Evolutionary conservation across 2,888 invertebrate species (phyloP).

Genomic region (Glyphotaelius pellucidus): DNA sequence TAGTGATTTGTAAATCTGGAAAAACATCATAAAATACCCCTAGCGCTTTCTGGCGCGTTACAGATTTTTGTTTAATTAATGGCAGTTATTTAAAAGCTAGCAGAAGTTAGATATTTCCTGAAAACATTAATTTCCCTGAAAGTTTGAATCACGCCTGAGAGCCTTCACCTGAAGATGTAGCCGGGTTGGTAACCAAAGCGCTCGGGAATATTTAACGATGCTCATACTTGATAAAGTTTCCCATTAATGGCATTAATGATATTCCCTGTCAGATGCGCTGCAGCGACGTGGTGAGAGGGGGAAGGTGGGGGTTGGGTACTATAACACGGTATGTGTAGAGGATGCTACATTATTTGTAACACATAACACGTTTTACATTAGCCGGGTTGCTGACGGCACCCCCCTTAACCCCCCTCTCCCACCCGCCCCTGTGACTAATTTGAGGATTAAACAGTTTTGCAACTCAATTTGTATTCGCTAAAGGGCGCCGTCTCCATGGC

Average conservation of each 20-base stretch:
- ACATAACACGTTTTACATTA: conserved; percentile 67
- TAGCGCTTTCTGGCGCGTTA: neutral
- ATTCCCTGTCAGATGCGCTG: conserved; percentile 39
- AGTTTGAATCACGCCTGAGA: neutral
- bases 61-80: neutral
- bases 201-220: conserved; percentile 10
- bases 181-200: neutral
- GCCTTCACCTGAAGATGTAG: neutral
- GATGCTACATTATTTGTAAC: conserved; percentile 65
- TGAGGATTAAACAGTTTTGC: conserved; percentile 77
- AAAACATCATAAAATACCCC: too few species aligned
- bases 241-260: conserved; percentile 32
- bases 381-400: conserved; percentile 60
- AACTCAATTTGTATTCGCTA: conserved; percentile 73
- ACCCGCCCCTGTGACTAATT: conserved; percentile 72
- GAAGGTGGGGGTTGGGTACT: neutral
- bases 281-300: neutral
- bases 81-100: neutral
- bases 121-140: neutral
- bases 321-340: neutral
- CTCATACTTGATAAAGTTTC: conserved; percentile 7
- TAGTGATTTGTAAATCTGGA: neutral
- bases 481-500: conserved; percentile 61
- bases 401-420: conserved; percentile 65
- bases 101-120: neutral